phyloP scores from a whole-genome alignment of 2,113 vertebrate genomes.

The Lampris megalopsis region DNA sequence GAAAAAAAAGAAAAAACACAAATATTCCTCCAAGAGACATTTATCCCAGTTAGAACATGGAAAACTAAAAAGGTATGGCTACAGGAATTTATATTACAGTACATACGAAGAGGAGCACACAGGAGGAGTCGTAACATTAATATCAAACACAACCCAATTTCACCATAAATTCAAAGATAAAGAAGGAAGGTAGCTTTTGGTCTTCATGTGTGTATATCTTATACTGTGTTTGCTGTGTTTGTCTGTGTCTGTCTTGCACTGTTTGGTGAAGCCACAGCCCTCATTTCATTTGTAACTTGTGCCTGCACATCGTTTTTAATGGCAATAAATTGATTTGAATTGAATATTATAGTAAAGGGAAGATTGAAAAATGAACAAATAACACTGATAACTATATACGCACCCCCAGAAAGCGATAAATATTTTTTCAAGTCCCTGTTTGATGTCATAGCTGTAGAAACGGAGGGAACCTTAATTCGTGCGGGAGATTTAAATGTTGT shows the following conservation, averaged over 20 bases:
- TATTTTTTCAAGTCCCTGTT: background rate
- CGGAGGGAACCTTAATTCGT: background rate
- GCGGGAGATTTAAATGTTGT: background rate
- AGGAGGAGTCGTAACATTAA: background rate
- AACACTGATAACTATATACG: background rate
- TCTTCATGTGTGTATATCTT: too few relatives aligned
- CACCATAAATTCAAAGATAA: background rate
- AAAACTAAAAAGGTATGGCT: background rate
- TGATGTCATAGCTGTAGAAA: background rate
- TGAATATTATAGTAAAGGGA: too few relatives aligned
- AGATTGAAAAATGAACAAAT: too few relatives aligned
- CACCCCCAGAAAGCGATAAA: constrained; percentile 2
- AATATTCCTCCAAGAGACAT: too few relatives aligned
- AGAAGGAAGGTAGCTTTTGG: background rate
- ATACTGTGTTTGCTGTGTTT: too few relatives aligned
- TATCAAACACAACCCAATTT: background rate
- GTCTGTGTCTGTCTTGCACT: too few relatives aligned
- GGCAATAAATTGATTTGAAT: too few relatives aligned
- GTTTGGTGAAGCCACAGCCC: too few relatives aligned
- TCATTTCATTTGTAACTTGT: too few relatives aligned
- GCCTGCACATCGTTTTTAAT: too few relatives aligned
- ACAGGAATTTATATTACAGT: background rate
- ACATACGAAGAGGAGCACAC: background rate
- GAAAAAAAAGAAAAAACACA: too few relatives aligned
- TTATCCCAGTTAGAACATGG: too few relatives aligned